phyloP scores from a whole-genome alignment of 2,797 vertebrate genomes.

The Lithobates pipiens region DNA sequence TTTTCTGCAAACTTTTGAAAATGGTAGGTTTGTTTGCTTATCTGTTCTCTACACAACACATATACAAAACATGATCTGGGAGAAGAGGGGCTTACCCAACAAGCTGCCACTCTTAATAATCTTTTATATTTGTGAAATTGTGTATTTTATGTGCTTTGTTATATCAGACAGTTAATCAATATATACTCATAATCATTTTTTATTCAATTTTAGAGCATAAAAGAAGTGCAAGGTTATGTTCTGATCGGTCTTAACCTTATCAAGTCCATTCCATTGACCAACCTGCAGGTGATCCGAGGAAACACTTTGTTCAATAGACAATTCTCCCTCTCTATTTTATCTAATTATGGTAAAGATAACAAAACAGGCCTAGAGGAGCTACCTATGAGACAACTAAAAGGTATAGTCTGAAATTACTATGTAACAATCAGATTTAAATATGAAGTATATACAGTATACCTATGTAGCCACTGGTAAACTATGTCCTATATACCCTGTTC shows the following conservation, averaged over 20 bases:
- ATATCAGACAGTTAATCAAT: too few species aligned
- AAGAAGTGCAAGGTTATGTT: slow-evolving; percentile 15
- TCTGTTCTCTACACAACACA: too few species aligned
- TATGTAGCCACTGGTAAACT: too few species aligned
- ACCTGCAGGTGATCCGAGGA: slow-evolving; percentile 5
- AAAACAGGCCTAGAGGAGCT: neutral
- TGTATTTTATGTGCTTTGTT: neutral
- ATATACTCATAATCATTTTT: too few species aligned
- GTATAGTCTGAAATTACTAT: neutral
- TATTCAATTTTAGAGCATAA: neutral
- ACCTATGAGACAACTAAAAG: slow-evolving; percentile 18
- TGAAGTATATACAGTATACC: too few species aligned
- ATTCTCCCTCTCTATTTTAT: neutral
- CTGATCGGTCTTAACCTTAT: neutral
- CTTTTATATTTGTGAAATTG: neutral
- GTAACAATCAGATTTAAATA: neutral
- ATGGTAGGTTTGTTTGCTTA: too few species aligned
- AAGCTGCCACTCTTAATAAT: neutral
- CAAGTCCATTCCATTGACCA: slow-evolving; percentile 4
- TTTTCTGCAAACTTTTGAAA: too few species aligned
- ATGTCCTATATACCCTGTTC: too few species aligned
- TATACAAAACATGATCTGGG: too few species aligned
- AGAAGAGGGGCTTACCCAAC: neutral
- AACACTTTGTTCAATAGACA: neutral
- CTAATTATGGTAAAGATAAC: slow-evolving; percentile 11